Base-by-base conservation (phyloP, 2,888 invertebrate species). In the Deroplatys truncata region DNA sequence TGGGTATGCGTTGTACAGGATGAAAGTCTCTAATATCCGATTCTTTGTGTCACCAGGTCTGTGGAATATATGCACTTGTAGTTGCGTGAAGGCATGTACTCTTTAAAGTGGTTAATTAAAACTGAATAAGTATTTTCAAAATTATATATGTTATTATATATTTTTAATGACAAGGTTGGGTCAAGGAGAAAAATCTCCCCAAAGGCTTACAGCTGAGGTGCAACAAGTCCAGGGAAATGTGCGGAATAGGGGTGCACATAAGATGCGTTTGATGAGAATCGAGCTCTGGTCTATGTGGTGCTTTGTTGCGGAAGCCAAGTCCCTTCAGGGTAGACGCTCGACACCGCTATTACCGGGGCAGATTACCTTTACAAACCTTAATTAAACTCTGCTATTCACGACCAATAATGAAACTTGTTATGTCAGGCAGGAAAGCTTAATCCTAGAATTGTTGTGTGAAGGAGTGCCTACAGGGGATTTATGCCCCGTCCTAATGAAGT, bases 401-500 rank as follows among this genome's bases (percentile, higher is more conserved):
- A 28, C 56, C 85, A 85, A 85, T 85, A 85, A 49, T 85, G 85
- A 85, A 85, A 85, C 49, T 49, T 85, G 85, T 85, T 85, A 85
- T 85, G 85, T 28, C 49, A 85, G 16, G 56, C 20, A 72, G 56
- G 20, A 72, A 72, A 72, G 56, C 56, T 72, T 72, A 72, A 72
- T 72, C 56, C 56, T 72, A 72, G 56, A 72, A 72, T 72, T 72
- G 56, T 72, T 72, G 56, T 72, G 56, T 72, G 56, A 72, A 72
- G 56, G 56, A 72, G 56, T 25, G 25, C 56, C 56, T 72, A 72
- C 20, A 72, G 56, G 56, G 56, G 56, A 72, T 72, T 72, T 72
- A 72, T 72, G 56, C 56, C 56, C 56, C 56, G 56, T 72, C 56
- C 56, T 72, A 72, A 72, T 72, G 56, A 72, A 72, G 56, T 72